Evolutionary conservation across 2,797 vertebrate genomes (phyloP).

Genomic region (Urophycis tenuis): DNA sequence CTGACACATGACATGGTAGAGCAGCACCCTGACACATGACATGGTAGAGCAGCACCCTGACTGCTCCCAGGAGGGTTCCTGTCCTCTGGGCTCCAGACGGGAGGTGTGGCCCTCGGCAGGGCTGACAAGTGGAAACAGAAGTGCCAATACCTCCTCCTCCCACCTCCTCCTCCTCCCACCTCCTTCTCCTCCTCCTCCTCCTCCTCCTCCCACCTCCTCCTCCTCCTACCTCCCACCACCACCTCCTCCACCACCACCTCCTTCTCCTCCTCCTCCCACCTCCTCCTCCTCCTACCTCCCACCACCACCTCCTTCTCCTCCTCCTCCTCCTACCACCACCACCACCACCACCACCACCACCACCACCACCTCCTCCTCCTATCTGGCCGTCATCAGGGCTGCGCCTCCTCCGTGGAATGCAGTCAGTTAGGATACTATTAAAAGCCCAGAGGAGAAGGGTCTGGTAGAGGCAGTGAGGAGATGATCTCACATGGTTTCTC

Average conservation of each 20-base stretch:
- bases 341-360: neutral
- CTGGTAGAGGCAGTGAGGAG: constrained; percentile 31
- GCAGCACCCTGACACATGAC: too few species aligned
- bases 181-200: constrained; percentile 26
- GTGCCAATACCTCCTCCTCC: constrained; percentile 14
- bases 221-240: neutral
- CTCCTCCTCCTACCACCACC: constrained; percentile 31
- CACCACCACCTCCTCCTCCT: constrained; percentile 27
- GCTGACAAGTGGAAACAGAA: constrained; percentile 35
- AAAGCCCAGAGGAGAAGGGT: constrained; percentile 35
- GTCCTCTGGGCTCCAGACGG: constrained; percentile 24
- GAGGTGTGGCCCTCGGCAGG: constrained; percentile 43
- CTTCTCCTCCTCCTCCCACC: constrained; percentile 39
- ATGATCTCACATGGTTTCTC: constrained; percentile 25
- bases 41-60: too few species aligned
- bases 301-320: constrained; percentile 31
- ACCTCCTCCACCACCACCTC: constrained; percentile 13
- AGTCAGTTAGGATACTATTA: constrained; percentile 63
- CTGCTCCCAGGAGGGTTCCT: constrained; percentile 18
- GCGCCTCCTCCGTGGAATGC: constrained; percentile 63
- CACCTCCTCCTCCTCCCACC: constrained; percentile 9
- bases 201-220: constrained; percentile 27
- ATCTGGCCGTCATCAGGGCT: constrained; percentile 50
- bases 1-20: too few species aligned
- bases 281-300: neutral